Conservation (phyloP, 2,888 invertebrate species). For the Ditula angustiorana region DNA sequence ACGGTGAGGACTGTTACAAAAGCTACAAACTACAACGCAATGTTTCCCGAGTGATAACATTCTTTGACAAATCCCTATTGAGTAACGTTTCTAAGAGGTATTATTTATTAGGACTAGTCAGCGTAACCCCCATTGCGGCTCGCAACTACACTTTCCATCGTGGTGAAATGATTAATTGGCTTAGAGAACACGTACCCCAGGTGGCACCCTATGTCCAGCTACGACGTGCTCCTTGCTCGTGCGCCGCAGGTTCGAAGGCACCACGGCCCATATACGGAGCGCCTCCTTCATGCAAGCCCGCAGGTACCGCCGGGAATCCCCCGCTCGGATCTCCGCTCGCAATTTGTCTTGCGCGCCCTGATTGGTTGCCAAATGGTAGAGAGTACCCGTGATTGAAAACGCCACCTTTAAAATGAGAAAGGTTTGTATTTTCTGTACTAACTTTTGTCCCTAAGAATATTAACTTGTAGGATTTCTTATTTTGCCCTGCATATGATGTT, state of each 20-base stretch:
- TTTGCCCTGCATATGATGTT: too few species aligned
- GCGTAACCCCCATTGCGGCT: too few species aligned
- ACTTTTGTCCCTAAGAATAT: too few species aligned
- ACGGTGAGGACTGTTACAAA: too few species aligned
- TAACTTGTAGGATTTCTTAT: too few species aligned
- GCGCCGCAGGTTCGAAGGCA: constrained; percentile 68
- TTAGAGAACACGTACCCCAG: constrained; percentile 63
- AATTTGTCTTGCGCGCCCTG: constrained; percentile 81
- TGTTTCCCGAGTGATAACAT: too few species aligned
- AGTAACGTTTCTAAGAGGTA: too few species aligned
- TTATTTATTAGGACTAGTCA: too few species aligned
- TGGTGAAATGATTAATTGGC: neutral
- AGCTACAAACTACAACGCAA: too few species aligned
- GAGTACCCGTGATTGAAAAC: constrained; percentile 65
- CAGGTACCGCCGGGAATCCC: constrained; percentile 73
- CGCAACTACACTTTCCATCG: too few species aligned
- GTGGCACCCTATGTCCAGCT: constrained; percentile 71
- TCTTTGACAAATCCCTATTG: too few species aligned
- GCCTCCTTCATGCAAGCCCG: constrained; percentile 88
- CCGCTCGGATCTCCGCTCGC: constrained; percentile 64
- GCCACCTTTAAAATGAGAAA: constrained; percentile 64
- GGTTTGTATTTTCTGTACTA: neutral
- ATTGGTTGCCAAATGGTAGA: constrained; percentile 85
- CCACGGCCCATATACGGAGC: constrained; percentile 72
- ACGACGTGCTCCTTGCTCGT: constrained; percentile 73